Evolutionary conservation across 2,888 invertebrate genomes (phyloP), one percentile per base, ranked within the genome.

Genomic region (Nowickia ferox): DNA sequence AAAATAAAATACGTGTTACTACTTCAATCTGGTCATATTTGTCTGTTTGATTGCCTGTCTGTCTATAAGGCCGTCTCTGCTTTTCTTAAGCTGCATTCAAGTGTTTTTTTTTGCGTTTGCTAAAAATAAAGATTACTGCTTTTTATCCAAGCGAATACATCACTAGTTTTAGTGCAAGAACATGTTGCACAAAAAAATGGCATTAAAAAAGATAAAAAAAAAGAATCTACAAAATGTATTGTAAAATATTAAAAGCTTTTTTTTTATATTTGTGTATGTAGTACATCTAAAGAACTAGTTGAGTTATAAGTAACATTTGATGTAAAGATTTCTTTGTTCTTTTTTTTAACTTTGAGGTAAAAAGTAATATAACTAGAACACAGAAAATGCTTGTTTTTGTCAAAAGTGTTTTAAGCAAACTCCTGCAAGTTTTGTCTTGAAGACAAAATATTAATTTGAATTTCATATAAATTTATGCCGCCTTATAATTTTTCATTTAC

Each of bases 221-320:
- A 30, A 65, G 77, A 66, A 65, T 71, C 55, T 71, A 77, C 69
- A 82, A 76, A 51, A 77, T 69, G 48, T 77, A 83, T 83, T 83
- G 76, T 77, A 57, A 63, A 72, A 68, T 77, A 77, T 66, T 72
- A 83, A 83, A 83, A 83, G 77, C 83, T 83, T 72, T 83, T 83
- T 15, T 51, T 59, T 48, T 72, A 13, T 13, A 17, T 40, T 55
- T 66, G 17, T 51, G 13, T 44, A n/a, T n/a, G n/a, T n/a, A n/a
- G n/a, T n/a, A n/a, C 30, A 15, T 17, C 42, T 30, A 65, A 65
- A 69, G n/a, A n/a, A 68, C 53, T 75, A 38, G 15, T 75, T 75
- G 44, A 68, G 11, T 40, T 75, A 17, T 81, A 81, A 81, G 75
- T 75, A 75, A 69, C n/a, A 68, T 61, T 75, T 75, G 66, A 81